These are phyloP conservation scores for Naja naja DNA, from an alignment of 2,113 vertebrate species.

Conservation along the genomic window DNA sequence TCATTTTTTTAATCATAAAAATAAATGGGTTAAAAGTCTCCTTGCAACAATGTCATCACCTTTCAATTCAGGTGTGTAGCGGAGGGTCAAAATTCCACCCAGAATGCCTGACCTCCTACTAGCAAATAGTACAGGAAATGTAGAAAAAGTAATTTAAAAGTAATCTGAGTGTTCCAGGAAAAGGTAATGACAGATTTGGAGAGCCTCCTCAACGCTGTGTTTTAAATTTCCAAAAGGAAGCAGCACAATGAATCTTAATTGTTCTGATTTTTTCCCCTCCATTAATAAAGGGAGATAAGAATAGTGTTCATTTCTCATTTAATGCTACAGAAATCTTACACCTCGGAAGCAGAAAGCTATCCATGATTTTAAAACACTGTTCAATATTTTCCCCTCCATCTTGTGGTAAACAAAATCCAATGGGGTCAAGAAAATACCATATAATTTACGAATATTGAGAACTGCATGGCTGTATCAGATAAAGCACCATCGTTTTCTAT, in stretches of 20 bases:
- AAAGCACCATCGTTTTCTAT: background rate
- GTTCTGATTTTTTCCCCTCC: background rate
- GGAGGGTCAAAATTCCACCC: background rate
- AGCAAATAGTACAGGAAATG: background rate
- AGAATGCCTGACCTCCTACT: background rate
- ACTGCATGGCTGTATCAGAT: too few relatives aligned
- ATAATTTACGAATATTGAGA: background rate
- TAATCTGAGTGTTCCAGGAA: constrained; percentile 7
- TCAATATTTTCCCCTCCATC: background rate
- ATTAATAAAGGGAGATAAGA: background rate
- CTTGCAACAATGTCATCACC: background rate
- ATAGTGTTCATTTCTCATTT: background rate
- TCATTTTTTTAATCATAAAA: background rate
- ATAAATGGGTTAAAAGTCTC: constrained; percentile 32
- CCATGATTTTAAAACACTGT: background rate
- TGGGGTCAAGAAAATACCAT: background rate
- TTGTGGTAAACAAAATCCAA: background rate
- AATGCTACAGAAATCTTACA: background rate
- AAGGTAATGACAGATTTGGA: background rate
- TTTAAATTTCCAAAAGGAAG: background rate
- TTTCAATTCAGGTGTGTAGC: constrained; percentile 13
- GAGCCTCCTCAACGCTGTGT: background rate
- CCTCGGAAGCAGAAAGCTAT: background rate
- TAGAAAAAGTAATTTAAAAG: constrained; percentile 4
- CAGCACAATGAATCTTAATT: background rate